Conservation (phyloP, 2,797 vertebrate species). For the Coregonus suidteri region DNA sequence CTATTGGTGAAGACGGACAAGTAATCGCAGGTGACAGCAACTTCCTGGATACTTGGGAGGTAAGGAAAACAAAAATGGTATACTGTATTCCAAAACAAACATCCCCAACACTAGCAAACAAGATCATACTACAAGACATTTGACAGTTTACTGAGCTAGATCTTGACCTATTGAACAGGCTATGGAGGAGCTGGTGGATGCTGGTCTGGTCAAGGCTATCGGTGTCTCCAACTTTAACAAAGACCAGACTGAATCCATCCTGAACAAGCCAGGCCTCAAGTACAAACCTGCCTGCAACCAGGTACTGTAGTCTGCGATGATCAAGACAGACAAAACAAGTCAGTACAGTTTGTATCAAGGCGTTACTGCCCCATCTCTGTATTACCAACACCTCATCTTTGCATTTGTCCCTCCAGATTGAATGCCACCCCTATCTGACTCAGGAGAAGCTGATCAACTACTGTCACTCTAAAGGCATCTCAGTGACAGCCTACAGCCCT, state of each 20-base stretch:
- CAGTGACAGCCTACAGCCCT: conserved; percentile 85
- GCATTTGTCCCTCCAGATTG: conserved; percentile 71
- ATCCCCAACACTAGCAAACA: background rate
- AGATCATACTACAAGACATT: background rate
- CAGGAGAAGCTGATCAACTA: conserved; percentile 85
- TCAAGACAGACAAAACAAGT: background rate
- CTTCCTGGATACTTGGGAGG: conserved; percentile 87
- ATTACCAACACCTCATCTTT: background rate
- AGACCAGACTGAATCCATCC: conserved; percentile 84
- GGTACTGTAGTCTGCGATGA: conserved; percentile 64
- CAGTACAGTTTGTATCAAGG: background rate
- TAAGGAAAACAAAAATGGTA: conserved; percentile 53
- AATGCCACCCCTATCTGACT: conserved; percentile 84
- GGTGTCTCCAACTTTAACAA: conserved; percentile 95
- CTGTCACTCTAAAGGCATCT: conserved; percentile 81
- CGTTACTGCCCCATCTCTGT: background rate
- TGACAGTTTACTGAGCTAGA: background rate
- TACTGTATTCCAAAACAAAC: background rate
- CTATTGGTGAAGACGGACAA: conserved; percentile 65
- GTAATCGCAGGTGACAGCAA: conserved; percentile 72
- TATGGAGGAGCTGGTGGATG: conserved; percentile 90
- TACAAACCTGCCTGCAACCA: conserved; percentile 92
- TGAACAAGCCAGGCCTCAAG: conserved; percentile 92
- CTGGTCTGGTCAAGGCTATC: conserved; percentile 88
- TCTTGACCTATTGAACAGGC: conserved; percentile 67